Evolutionary conservation across 2,888 invertebrate species (phyloP), one percentile per base, ranked within the genome.

Genomic region (Macaria liturata): DNA sequence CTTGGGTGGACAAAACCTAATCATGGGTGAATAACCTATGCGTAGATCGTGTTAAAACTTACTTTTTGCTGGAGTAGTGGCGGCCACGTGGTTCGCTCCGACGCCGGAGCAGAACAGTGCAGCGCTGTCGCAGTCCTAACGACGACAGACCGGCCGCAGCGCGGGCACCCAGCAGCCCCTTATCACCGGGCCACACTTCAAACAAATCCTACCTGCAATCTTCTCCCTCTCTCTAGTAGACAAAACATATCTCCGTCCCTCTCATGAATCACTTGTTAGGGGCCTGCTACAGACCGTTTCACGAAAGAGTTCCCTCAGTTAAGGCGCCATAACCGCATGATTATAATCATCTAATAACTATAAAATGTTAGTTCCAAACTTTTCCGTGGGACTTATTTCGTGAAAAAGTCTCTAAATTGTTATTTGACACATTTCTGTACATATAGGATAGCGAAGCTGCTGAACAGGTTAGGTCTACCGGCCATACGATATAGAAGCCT

Each of bases 61-160:
- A 90, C 88, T 69, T 75, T 80, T 83, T 81, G 65, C 76, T 78
- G 78, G 80, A 78, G 78, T 68, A 69, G 59, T 65, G 66, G 79
- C 84, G 81, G 80, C 87, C 91, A 91, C 91, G 91, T 91, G 91
- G 80, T 85, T 70, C 64, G 54, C 63, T 65, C 49, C 48, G 50
- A 61, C 63, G 66, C 70, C 72, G 76, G 71, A 63, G 66, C 68
- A 60, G 55, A 76, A 81, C 74, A 65, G 78, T 81, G 85, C 83
- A 79, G 66, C 76, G 80, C 85, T 85, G 85, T 77, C 88, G 86
- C 78, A 71, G 66, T 81, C 79, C 76, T 70, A 74, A 80, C 83
- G 83, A 83, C 88, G 88, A 91, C 90, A 85, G 90, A 71, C 84
- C 78, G 70, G 9, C 57, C 57, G 39, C 40, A 44, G 46, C 42